Evolutionary conservation across 2,888 invertebrate genomes (phyloP).

Genomic region (Auanema sp.): DNA sequence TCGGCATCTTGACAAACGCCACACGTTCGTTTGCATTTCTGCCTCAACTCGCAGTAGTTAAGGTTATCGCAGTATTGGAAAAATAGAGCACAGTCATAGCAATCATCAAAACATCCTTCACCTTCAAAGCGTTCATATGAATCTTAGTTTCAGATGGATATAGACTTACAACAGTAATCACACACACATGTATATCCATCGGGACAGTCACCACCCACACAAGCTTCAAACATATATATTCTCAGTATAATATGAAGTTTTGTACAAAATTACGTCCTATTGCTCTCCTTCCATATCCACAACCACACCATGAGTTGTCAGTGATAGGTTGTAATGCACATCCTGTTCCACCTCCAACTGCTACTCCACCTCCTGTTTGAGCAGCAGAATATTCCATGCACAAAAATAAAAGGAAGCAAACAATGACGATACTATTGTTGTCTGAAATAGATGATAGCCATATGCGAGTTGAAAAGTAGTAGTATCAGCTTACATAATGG

Average conservation of each 20-base stretch:
- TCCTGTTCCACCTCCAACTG: no score
- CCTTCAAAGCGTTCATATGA: constrained; percentile 17
- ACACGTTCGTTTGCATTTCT: constrained; percentile 23
- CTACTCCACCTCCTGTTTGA: no score
- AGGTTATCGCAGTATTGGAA: constrained; percentile 31
- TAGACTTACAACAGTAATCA: constrained; percentile 37
- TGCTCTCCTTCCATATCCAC: constrained; percentile 28
- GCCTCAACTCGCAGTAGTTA: constrained; percentile 35
- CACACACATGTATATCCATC: constrained; percentile 39
- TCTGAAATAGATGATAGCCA: no score
- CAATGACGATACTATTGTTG: no score
- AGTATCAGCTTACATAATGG: no score
- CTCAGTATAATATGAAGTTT: background rate
- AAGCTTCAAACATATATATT: constrained; percentile 22
- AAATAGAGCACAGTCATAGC: constrained; percentile 37
- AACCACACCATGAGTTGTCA: constrained; percentile 29
- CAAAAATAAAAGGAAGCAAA: no score
- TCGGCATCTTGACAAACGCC: constrained; percentile 18
- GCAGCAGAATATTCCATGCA: no score
- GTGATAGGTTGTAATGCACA: background rate
- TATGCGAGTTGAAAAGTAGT: no score
- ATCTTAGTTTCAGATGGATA: background rate
- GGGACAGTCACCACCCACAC: constrained; percentile 39
- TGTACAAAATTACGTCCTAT: constrained; percentile 28
- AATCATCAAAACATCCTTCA: constrained; percentile 39